Evolutionary conservation across 1,140 invertebrate species (phyloP), one percentile per base, ranked within the genome.

Genomic region (Drosophila mauritiana): DNA sequence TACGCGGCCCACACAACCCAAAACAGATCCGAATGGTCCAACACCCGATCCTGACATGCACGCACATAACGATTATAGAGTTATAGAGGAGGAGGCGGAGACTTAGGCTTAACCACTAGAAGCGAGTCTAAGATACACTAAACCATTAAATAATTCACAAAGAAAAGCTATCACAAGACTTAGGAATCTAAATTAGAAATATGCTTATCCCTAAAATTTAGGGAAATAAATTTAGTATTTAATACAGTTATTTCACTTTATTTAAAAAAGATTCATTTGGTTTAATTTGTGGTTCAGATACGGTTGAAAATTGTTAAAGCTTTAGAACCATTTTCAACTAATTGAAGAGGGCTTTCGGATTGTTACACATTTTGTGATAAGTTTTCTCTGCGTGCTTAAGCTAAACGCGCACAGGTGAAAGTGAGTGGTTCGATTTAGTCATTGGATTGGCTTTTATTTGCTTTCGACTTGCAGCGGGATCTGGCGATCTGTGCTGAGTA

Each of bases 361-460:
- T 27, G 3, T n/a, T 45, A 27, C 2, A 36, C n/a, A 15, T 13
- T 45, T 62, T 12, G 64, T 67, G 25, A 64, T 67, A 64, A 36
- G 64, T 67, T 67, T 42, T 64, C 45, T 79, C 64, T 59, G 63
- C 80, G 69, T 67, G 49, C 51, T 78, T 83, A 76, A 80, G 53
- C 73, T 75, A 58, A 83, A 75, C 81, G 76, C 82, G 82, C 73
- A 37, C 67, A 86, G 82, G 82, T 82, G 78, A 85, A 85, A 85
- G 80, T 89, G 84, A 83, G 59, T 77, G 40, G 68, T 48, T 49
- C 39, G 27, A 63, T 72, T 51, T 65, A 49, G 25, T 49, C 46
- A 34, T 76, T 22, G 31, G 68, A 55, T 61, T 45, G 70, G 40
- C 15, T 54, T 45, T 45, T 20, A 20, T 20, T 45, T 20, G 7